phyloP scores from a whole-genome alignment of 1,140 invertebrate genomes.

The Bombus haemorrhoidalis region DNA sequence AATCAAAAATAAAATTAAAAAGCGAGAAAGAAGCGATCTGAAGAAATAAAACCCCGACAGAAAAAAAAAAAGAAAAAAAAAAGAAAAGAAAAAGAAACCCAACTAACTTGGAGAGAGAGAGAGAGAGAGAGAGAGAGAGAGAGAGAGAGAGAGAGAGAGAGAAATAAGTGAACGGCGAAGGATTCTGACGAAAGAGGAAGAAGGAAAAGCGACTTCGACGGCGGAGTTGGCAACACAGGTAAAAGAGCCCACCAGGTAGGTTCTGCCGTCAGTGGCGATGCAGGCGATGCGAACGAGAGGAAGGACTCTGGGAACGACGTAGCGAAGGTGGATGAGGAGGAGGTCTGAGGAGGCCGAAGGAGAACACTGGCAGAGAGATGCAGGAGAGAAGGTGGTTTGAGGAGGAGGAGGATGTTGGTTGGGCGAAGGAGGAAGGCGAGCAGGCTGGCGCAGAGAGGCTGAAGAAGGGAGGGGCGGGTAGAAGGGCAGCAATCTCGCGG shows the following conservation, averaged over 20 bases:
- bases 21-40: background rate
- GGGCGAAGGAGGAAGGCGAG: slow-evolving; percentile 29
- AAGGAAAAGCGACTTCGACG: slow-evolving; percentile 19
- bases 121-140: background rate
- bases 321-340: slow-evolving; percentile 58
- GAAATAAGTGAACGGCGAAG: background rate
- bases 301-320: slow-evolving; percentile 67
- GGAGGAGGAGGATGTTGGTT: background rate
- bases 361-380: slow-evolving; percentile 27
- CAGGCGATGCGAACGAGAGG: slow-evolving; percentile 62
- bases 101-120: background rate
- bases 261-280: slow-evolving; percentile 55
- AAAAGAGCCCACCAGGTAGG: slow-evolving; percentile 62
- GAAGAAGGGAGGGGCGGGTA: slow-evolving; percentile 49
- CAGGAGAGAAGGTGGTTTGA: background rate
- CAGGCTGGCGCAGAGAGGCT: slow-evolving; percentile 16
- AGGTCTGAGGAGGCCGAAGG: slow-evolving; percentile 51
- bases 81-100: background rate
- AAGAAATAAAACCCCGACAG: background rate
- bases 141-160: background rate
- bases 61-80: background rate
- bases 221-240: slow-evolving; percentile 44
- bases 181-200: slow-evolving; percentile 2
- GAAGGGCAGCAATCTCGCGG: slow-evolving; percentile 76
- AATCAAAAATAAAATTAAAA: background rate